These are phyloP conservation scores for Zaprionus africanus DNA, from an alignment of 1,140 invertebrate genomes.

Conservation along the genomic window DNA sequence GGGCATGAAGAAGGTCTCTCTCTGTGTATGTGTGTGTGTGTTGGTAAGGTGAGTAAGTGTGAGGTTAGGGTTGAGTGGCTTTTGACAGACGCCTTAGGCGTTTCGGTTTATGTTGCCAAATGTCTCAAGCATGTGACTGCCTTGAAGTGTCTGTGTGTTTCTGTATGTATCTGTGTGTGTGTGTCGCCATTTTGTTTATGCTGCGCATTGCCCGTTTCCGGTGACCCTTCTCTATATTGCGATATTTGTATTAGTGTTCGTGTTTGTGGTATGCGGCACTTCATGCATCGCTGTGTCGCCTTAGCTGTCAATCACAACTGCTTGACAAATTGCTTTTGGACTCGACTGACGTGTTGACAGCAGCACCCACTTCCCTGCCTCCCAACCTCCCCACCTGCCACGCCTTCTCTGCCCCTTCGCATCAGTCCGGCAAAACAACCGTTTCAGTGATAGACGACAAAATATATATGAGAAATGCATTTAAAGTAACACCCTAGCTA, in stretches of 20 bases:
- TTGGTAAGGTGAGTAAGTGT: neutral
- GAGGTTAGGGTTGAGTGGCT: constrained; percentile 12
- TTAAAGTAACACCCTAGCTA: constrained; percentile 28
- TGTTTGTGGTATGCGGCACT: constrained; percentile 25
- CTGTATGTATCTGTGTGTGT: neutral
- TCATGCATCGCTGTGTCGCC: constrained; percentile 57
- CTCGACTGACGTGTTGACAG: constrained; percentile 72
- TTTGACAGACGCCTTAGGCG: constrained; percentile 44
- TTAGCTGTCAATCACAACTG: constrained; percentile 80
- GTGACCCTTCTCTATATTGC: constrained; percentile 1
- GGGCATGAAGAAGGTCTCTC: neutral
- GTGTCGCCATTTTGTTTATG: constrained; percentile 66
- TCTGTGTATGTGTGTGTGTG: neutral
- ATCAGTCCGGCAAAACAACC: neutral
- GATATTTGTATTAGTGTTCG: neutral
- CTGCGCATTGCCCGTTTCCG: constrained; percentile 56
- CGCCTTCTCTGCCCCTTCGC: neutral
- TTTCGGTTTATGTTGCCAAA: constrained; percentile 37
- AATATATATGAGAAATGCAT: constrained; percentile 33
- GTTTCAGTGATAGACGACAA: neutral
- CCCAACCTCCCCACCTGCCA: neutral
- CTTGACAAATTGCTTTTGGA: constrained; percentile 81
- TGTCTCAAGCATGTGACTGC: constrained; percentile 12
- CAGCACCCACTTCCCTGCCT: neutral
- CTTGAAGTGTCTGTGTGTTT: neutral